Percentiles rank a stretch among this genome's conserved stretches.
Conservation (phyloP, 2,888 invertebrate genomes). For the Rhodophaea formosa region DNA sequence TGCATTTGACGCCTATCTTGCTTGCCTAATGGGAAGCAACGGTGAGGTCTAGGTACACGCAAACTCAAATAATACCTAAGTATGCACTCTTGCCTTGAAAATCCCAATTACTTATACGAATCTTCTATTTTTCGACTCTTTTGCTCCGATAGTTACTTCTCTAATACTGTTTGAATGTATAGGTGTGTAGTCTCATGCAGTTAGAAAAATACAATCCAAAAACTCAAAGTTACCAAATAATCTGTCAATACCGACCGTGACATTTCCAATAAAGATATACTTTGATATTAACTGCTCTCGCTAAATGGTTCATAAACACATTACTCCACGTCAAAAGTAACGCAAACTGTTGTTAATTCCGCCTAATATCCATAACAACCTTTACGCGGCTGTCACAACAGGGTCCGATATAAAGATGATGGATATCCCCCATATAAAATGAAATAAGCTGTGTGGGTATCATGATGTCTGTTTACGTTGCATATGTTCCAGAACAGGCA, state of each 20-base stretch:
- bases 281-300: conserved; percentile 38
- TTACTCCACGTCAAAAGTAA: conserved; percentile 71
- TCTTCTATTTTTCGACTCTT: too few relatives aligned
- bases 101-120: too few relatives aligned
- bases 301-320: conserved; percentile 53
- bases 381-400: conserved; percentile 67
- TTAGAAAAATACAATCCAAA: background rate
- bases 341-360: conserved; percentile 75
- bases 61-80: too few relatives aligned
- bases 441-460: conserved; percentile 46
- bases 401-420: conserved; percentile 73
- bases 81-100: too few relatives aligned
- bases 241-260: conserved; percentile 2
- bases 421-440: conserved; percentile 67
- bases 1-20: too few relatives aligned
- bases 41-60: too few relatives aligned
- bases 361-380: conserved; percentile 72
- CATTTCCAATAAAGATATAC: conserved; percentile 26
- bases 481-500: conserved; percentile 6
- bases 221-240: background rate
- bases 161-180: too few relatives aligned
- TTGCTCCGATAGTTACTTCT: too few relatives aligned
- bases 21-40: too few relatives aligned
- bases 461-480: conserved; percentile 19
- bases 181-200: too few relatives aligned